Evolutionary conservation across 2,888 invertebrate species (phyloP), one percentile per base, ranked within the genome.

Genomic region (Hydroisotoma schaefferi): DNA sequence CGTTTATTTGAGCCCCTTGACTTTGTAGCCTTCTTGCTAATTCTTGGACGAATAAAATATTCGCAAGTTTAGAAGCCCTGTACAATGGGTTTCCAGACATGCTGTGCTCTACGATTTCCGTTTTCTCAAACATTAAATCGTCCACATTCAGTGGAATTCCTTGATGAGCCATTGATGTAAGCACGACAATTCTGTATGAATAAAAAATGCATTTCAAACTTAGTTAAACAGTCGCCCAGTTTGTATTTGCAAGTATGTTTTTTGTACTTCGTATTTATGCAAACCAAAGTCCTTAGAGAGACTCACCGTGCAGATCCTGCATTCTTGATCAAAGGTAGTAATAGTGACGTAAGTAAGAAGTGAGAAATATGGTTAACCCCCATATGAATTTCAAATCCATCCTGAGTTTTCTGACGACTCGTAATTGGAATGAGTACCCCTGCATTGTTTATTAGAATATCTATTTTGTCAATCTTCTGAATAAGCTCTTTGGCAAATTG

Each of bases 361-460:
- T 92, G 94, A 0, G 89, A 90, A 63, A 92, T 78, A 75, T 91
- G 87, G 76, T 91, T 91, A 0, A 88, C 85, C n/a, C 88, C 90
- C 69, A 90, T 85, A 76, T 91, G 87, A 62, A 88, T 82, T 78
- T 91, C 91, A 74, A 86, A 86, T 2, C 87, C 87, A 74, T 90
- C 86, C 70, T 81, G 79, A 0, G 87, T 88, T 71, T 81, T 81
- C 25, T 59, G 38, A 54, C 77, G 75, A 18, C 33, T 40, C 3
- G 57, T 55, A 10, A 57, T 52, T 27, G 67, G 63, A 22, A 59
- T 40, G 22, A 65, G 37, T 2, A 68, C 63, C 8, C 76, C 76
- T 4, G 76, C 76, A 62, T 76, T 76, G 54, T 76, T 76, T 8
- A 77, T 72, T 25, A 77, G 68, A 47, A 75, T 69, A 58, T 77